Evolutionary conservation across 2,888 invertebrate genomes (phyloP).

Genomic region (Phyllotreta cruciferae): DNA sequence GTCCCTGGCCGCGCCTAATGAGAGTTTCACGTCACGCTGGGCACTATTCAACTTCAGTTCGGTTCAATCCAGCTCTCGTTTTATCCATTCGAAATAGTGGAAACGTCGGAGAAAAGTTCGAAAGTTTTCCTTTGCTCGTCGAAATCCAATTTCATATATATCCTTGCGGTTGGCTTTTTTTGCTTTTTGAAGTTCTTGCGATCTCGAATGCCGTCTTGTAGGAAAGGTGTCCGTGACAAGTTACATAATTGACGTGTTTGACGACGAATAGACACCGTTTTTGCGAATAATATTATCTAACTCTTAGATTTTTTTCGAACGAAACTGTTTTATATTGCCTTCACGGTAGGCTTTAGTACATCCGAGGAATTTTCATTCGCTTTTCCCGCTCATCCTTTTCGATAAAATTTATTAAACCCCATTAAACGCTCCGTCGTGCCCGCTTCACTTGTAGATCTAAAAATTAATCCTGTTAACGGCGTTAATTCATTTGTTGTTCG

Average conservation of each 20-base stretch:
- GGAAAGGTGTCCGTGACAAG: slow-evolving; percentile 21
- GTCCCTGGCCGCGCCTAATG: slow-evolving; percentile 18
- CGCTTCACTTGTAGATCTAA: slow-evolving; percentile 9
- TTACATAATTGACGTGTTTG: slow-evolving; percentile 19
- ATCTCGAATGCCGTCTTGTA: slow-evolving; percentile 18
- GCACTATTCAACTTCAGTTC: slow-evolving; percentile 24
- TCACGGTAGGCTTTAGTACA: no score
- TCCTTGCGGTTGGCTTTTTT: slow-evolving; percentile 8
- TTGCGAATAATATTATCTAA: not conserved
- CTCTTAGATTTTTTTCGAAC: not conserved
- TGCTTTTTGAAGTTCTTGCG: slow-evolving; percentile 7
- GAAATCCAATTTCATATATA: slow-evolving; percentile 26
- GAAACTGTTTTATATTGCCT: no score
- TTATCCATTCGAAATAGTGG: slow-evolving; percentile 15
- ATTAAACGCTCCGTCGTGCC: not conserved
- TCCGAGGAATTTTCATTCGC: no score
- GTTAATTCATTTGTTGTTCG: slow-evolving; percentile 2
- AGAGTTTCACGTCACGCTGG: slow-evolving; percentile 30
- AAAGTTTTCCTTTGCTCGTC: slow-evolving; percentile 22
- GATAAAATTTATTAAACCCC: slow-evolving; percentile 9
- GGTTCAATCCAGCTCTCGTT: slow-evolving; percentile 20
- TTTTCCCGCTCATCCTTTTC: not conserved
- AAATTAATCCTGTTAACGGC: slow-evolving; percentile 17
- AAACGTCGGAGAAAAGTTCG: slow-evolving; percentile 30
- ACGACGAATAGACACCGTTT: not conserved